Conservation (phyloP, 2,888 invertebrate species). For the Hoplodrina ambigua region DNA sequence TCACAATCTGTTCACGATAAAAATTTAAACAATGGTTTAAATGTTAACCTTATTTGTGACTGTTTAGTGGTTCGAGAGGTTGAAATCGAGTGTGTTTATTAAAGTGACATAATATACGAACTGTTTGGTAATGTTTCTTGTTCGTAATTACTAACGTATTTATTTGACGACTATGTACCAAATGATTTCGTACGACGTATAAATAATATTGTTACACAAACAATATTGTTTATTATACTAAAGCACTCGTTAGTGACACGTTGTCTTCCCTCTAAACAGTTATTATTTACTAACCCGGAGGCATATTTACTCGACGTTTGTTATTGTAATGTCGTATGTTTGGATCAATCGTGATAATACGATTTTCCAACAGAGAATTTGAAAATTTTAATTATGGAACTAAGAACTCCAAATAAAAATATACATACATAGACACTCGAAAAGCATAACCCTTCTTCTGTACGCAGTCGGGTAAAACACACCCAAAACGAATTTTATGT, state of each 20-base stretch:
- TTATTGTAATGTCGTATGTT: background rate
- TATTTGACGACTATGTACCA: background rate
- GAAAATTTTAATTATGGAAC: background rate
- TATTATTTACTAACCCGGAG: background rate
- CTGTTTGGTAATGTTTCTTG: background rate
- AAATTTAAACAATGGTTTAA: slow-evolving; percentile 44
- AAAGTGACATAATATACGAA: background rate
- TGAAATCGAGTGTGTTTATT: slow-evolving; percentile 7
- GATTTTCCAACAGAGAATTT: background rate
- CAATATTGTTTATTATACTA: background rate
- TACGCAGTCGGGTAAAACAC: no score
- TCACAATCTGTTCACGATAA: slow-evolving; percentile 40
- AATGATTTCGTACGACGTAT: background rate
- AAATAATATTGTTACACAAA: background rate
- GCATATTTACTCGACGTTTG: background rate
- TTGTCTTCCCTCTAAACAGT: background rate
- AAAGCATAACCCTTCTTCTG: no score
- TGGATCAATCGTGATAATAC: background rate
- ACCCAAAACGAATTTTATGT: no score
- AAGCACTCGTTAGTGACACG: background rate
- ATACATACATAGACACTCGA: no score
- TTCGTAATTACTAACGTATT: background rate
- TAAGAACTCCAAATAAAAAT: background rate
- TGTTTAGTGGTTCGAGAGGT: slow-evolving; percentile 8
- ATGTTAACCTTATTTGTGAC: slow-evolving; percentile 12